Evolutionary conservation across 2,797 vertebrate species (phyloP).

Genomic region (Artibeus jamaicensis): DNA sequence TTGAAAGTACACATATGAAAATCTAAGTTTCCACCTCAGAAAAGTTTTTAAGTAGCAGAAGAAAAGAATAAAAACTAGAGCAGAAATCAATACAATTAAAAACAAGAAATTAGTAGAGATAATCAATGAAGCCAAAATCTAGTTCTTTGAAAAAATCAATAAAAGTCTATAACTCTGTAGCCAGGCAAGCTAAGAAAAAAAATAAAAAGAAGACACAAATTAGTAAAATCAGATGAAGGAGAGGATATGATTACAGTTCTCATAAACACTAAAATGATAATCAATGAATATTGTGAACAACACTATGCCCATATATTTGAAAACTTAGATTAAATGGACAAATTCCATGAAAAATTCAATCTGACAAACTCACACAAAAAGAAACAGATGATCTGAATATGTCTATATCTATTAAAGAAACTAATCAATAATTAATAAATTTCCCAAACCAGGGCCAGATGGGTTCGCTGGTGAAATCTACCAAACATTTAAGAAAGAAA

Average conservation of each 20-base stretch:
- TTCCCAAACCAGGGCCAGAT: background rate
- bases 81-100: background rate
- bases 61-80: background rate
- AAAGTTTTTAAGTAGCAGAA: background rate
- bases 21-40: background rate
- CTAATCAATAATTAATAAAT: background rate
- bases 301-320: background rate
- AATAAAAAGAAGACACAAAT: background rate
- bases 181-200: background rate
- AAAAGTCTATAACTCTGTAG: background rate
- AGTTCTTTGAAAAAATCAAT: background rate
- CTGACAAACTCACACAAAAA: background rate
- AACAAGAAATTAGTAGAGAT: background rate
- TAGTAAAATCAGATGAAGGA: background rate
- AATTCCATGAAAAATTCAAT: background rate
- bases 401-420: background rate
- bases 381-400: background rate
- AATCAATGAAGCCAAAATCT: background rate
- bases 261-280: background rate
- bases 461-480: background rate
- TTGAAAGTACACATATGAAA: background rate
- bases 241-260: background rate
- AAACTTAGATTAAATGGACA: background rate
- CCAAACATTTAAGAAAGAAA: background rate
- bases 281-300: background rate